phyloP scores from a whole-genome alignment of 2,888 invertebrate species.

The Galeopsomyia nigrocyanea region DNA sequence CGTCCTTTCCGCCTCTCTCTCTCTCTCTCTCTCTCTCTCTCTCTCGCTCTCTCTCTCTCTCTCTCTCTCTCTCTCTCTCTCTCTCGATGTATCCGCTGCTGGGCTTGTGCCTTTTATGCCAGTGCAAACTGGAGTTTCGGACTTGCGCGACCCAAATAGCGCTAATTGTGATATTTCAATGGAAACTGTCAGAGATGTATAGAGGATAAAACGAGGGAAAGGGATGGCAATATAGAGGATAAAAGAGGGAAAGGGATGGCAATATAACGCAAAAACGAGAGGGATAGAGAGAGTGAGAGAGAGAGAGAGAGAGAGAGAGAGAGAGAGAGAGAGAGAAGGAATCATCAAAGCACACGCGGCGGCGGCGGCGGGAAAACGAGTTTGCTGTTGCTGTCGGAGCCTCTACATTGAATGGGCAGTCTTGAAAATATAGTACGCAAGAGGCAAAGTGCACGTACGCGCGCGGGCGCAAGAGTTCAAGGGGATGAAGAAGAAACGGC shows the following conservation, averaged over 20 bases:
- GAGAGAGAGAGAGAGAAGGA: neutral
- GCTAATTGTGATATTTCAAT: slow-evolving; percentile 10
- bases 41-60: slow-evolving; percentile 22
- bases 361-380: too few species aligned
- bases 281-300: neutral
- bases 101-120: slow-evolving; percentile 33
- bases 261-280: neutral
- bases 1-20: neutral
- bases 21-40: slow-evolving; percentile 5
- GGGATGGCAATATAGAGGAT: neutral
- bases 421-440: slow-evolving; percentile 52
- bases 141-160: slow-evolving; percentile 5
- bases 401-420: slow-evolving; percentile 29
- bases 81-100: slow-evolving; percentile 48
- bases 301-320: slow-evolving; percentile 2
- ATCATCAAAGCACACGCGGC: neutral
- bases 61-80: slow-evolving; percentile 26
- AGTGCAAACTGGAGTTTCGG: slow-evolving; percentile 31
- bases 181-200: too few species aligned
- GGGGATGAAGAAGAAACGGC: slow-evolving; percentile 22
- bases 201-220: neutral
- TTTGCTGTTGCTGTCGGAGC: slow-evolving; percentile 7
- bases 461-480: slow-evolving; percentile 13
- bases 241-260: neutral
- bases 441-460: slow-evolving; percentile 33